These are phyloP conservation scores for Pachypeltis micranthus DNA, from an alignment of 1,140 invertebrate genomes.

Conservation along the genomic window DNA sequence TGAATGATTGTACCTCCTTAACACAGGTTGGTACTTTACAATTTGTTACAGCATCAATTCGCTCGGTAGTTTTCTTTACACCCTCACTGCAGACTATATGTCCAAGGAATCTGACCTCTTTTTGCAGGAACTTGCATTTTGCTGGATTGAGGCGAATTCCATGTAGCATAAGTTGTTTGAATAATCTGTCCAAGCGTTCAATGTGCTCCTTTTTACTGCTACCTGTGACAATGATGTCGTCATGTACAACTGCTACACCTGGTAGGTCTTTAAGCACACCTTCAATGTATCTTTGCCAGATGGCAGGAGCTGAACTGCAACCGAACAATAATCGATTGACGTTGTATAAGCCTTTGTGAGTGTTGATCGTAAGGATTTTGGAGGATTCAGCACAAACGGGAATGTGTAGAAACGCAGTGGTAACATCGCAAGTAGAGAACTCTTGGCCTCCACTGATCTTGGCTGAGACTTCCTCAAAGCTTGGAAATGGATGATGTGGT, in stretches of 20 bases:
- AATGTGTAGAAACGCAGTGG: not conserved
- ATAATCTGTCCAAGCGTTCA: not conserved
- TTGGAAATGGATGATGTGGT: not conserved
- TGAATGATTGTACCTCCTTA: too few relatives aligned
- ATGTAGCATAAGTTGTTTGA: not conserved
- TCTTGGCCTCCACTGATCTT: not conserved
- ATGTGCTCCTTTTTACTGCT: not conserved
- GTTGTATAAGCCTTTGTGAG: not conserved
- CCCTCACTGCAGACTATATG: not conserved
- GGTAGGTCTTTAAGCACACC: not conserved
- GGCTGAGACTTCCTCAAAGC: not conserved
- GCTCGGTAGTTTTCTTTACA: not conserved
- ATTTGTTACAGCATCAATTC: not conserved
- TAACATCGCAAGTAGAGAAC: not conserved
- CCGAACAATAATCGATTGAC: not conserved
- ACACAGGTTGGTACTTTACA: not conserved
- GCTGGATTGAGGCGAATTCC: not conserved
- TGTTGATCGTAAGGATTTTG: not conserved
- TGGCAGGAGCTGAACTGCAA: not conserved
- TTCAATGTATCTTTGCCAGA: slow-evolving; percentile 1
- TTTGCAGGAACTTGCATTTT: slow-evolving; percentile 1
- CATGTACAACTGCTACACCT: not conserved
- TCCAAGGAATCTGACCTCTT: not conserved
- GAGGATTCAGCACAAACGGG: not conserved
- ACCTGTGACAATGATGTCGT: not conserved